Conservation (phyloP, 2,113 vertebrate species). For the Cryptomyrus ogoouensis region DNA sequence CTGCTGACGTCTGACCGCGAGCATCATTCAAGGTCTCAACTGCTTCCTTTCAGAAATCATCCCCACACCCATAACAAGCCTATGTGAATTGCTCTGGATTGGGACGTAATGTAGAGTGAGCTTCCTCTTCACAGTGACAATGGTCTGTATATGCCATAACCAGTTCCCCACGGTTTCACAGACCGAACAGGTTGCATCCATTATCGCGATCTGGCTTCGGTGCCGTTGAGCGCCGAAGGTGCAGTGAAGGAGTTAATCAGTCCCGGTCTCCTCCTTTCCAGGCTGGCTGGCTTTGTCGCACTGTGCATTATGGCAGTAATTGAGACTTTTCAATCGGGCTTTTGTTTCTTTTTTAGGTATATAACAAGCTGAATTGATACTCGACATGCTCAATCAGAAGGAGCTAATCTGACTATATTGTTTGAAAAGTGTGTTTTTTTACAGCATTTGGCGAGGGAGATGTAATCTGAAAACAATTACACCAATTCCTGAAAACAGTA, state of each 20-base stretch:
- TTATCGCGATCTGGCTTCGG: constrained; percentile 59
- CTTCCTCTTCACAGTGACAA: not conserved
- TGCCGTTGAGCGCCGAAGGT: constrained; percentile 45
- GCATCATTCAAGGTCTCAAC: not conserved
- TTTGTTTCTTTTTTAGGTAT: constrained; percentile 63
- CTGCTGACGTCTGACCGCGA: not conserved
- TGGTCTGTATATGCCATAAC: not conserved
- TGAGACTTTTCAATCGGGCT: constrained; percentile 55
- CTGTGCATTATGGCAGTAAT: constrained; percentile 56
- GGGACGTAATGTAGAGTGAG: constrained; percentile 32
- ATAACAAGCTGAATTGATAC: constrained; percentile 62
- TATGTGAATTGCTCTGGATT: constrained; percentile 67
- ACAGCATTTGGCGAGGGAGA: constrained; percentile 59
- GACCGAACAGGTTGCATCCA: constrained; percentile 40
- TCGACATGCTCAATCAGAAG: constrained; percentile 66
- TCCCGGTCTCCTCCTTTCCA: constrained; percentile 41
- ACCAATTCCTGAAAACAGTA: constrained; percentile 64
- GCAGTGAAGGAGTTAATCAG: constrained; percentile 57
- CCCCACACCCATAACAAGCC: constrained; percentile 41
- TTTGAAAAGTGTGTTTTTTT: constrained; percentile 64
- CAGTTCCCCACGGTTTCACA: not conserved
- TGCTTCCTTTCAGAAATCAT: not conserved
- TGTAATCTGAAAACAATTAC: constrained; percentile 71
- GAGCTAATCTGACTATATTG: constrained; percentile 69
- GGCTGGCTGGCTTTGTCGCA: constrained; percentile 50